Conservation (phyloP, 1,140 invertebrate species). For the Zaprionus ghesquierei region DNA sequence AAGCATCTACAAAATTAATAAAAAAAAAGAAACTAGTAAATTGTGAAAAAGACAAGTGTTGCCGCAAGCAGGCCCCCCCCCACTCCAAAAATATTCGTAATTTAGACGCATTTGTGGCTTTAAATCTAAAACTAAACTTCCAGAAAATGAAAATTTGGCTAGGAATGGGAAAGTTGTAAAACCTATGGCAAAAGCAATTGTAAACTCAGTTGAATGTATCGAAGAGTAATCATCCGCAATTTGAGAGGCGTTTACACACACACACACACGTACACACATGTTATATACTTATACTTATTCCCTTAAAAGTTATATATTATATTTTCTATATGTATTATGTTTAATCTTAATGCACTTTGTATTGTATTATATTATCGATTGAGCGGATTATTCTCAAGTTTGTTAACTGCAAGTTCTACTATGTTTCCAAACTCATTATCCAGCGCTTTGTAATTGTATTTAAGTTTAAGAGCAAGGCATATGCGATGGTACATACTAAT, state of each 20-base stretch:
- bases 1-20: slow-evolving; percentile 26
- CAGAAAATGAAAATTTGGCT: slow-evolving; percentile 39
- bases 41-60: slow-evolving; percentile 73
- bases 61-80: slow-evolving; percentile 41
- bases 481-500: slow-evolving; percentile 67
- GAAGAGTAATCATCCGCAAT: slow-evolving; percentile 50
- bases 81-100: slow-evolving; percentile 19
- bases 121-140: slow-evolving; percentile 50
- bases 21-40: slow-evolving; percentile 57
- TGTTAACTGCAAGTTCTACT: slow-evolving; percentile 60
- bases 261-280: slow-evolving; percentile 45
- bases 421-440: slow-evolving; percentile 65
- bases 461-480: slow-evolving; percentile 60
- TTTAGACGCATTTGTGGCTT: slow-evolving; percentile 70
- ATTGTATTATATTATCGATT: slow-evolving; percentile 67
- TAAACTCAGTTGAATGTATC: slow-evolving; percentile 40
- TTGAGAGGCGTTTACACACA: slow-evolving; percentile 33
- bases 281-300: slow-evolving; percentile 56
- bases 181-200: slow-evolving; percentile 35
- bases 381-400: slow-evolving; percentile 36
- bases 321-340: slow-evolving; percentile 57
- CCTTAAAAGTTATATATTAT: slow-evolving; percentile 65
- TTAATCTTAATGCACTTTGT: slow-evolving; percentile 70
- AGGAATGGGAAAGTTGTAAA: slow-evolving; percentile 29
- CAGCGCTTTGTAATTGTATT: slow-evolving; percentile 68